Conservation (phyloP, 2,888 invertebrate species). For the Oeneis ivallda region DNA sequence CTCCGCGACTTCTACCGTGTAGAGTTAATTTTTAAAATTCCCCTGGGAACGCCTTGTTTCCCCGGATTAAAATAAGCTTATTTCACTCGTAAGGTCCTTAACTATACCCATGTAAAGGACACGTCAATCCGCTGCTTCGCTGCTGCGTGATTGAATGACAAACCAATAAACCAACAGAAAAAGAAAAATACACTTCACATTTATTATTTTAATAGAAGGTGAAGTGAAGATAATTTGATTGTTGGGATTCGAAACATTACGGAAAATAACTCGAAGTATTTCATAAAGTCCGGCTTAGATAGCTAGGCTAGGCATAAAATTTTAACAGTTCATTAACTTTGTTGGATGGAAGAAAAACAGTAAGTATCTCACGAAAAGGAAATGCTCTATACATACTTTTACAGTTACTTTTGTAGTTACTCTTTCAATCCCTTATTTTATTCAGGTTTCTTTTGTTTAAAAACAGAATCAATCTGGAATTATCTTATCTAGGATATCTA, state of each 20-base stretch:
- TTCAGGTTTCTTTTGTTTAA: neutral
- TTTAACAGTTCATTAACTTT: conserved; percentile 14
- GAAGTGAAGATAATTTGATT: neutral
- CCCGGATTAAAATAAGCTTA: too few species aligned
- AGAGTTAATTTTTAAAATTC: too few species aligned
- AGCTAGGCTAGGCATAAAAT: conserved; percentile 8
- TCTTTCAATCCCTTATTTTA: neutral
- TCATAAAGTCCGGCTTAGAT: conserved; percentile 7
- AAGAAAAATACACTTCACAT: too few species aligned
- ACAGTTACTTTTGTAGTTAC: conserved; percentile 10
- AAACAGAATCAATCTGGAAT: neutral
- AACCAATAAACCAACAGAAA: too few species aligned
- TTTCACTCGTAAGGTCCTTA: too few species aligned
- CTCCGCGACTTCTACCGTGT: too few species aligned
- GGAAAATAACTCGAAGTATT: conserved; percentile 1
- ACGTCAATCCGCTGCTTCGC: too few species aligned
- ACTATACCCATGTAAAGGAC: too few species aligned
- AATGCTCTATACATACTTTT: neutral
- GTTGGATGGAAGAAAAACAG: neutral
- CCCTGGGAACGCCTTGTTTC: too few species aligned
- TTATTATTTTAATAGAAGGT: too few species aligned
- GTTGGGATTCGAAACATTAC: neutral
- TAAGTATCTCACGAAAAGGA: neutral
- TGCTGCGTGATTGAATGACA: too few species aligned
- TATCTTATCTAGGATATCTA: too few species aligned